Conservation (phyloP, 2,888 invertebrate species). For the Falcaria lacertinaria region DNA sequence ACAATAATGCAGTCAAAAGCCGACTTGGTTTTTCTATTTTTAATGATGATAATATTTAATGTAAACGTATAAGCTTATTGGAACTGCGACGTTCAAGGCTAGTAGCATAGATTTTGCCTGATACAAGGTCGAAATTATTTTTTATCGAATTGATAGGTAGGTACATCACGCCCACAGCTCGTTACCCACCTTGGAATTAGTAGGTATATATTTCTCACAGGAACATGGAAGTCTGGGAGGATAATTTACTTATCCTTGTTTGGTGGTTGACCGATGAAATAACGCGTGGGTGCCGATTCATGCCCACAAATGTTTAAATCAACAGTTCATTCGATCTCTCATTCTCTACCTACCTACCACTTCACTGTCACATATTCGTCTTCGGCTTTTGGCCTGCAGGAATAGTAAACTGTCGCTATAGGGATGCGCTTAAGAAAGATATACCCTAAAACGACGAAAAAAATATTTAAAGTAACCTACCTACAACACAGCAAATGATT, state of each 20-base stretch:
- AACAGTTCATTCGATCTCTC: not conserved
- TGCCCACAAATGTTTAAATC: slow-evolving; percentile 14
- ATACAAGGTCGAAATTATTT: not conserved
- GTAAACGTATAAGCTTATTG: slow-evolving; percentile 34
- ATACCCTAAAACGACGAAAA: too few relatives aligned
- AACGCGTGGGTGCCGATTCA: slow-evolving; percentile 17
- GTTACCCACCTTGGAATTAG: too few relatives aligned
- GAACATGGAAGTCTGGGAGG: not conserved
- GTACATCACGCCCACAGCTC: not conserved
- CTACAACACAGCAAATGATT: too few relatives aligned
- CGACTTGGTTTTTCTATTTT: slow-evolving; percentile 53
- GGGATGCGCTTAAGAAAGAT: too few relatives aligned
- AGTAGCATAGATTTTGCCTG: slow-evolving; percentile 11
- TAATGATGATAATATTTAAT: slow-evolving; percentile 57
- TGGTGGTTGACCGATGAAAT: slow-evolving; percentile 16
- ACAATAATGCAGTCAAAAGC: slow-evolving; percentile 29
- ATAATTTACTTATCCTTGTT: not conserved
- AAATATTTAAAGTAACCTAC: too few relatives aligned
- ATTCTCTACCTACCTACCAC: too few relatives aligned
- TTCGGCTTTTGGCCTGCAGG: too few relatives aligned
- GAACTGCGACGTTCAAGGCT: slow-evolving; percentile 43
- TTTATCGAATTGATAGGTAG: not conserved
- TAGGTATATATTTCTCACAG: too few relatives aligned
- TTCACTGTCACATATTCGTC: too few relatives aligned
- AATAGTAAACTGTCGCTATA: too few relatives aligned